Conservation (phyloP, 2,888 invertebrate species). For the Cosmia pyralina region DNA sequence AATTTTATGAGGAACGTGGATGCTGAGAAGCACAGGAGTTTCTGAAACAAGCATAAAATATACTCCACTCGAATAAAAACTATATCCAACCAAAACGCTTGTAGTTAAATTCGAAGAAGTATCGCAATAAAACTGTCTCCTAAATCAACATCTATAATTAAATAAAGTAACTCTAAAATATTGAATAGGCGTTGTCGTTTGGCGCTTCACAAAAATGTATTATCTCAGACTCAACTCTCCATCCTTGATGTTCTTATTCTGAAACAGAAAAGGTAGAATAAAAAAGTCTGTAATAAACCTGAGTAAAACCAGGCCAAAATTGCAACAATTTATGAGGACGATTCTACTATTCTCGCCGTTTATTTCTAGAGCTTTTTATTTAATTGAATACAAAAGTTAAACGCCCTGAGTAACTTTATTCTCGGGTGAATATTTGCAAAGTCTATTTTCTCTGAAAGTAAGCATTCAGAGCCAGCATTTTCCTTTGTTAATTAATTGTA, state of each 20-base stretch:
- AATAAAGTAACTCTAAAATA: constrained; percentile 49
- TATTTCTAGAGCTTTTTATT: constrained; percentile 86
- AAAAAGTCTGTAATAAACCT: constrained; percentile 64
- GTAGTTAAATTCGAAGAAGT: constrained; percentile 9
- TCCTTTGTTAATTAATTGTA: constrained; percentile 89
- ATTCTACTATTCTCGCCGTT: constrained; percentile 77
- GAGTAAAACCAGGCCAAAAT: constrained; percentile 76
- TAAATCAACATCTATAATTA: constrained; percentile 35
- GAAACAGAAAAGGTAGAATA: constrained; percentile 43
- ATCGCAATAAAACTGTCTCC: constrained; percentile 20
- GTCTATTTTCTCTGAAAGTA: constrained; percentile 86
- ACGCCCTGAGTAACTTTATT: constrained; percentile 84
- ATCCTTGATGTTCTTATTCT: constrained; percentile 46
- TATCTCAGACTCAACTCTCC: constrained; percentile 18
- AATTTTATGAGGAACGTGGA: constrained; percentile 45
- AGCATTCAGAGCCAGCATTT: constrained; percentile 85
- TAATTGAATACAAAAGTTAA: constrained; percentile 89
- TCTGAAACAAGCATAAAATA: constrained; percentile 52
- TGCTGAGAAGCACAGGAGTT: constrained; percentile 34
- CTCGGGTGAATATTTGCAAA: constrained; percentile 84
- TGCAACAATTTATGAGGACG: constrained; percentile 75
- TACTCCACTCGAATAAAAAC: constrained; percentile 39
- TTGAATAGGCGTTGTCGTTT: constrained; percentile 47
- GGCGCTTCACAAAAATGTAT: constrained; percentile 35
- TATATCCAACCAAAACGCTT: constrained; percentile 30